Conservation (phyloP, 1,140 invertebrate genomes). For the Mactra quadrangularis region DNA sequence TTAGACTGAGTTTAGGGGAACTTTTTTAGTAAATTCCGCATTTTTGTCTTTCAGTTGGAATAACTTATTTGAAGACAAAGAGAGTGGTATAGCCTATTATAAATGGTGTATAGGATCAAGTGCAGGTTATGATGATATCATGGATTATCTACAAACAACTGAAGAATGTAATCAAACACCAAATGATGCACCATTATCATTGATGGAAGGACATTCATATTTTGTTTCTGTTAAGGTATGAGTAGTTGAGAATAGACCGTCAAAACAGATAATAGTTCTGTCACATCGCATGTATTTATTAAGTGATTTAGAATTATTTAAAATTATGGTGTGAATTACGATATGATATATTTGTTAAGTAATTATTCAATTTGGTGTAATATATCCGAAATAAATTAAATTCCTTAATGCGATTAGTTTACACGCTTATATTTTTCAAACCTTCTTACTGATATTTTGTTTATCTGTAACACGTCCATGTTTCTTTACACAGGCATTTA, state of each 20-base stretch:
- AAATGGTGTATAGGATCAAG: conserved; percentile 65
- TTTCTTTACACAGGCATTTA: conserved; percentile 6
- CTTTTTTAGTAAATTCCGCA: background rate
- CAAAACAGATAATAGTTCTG: too few relatives aligned
- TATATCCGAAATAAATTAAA: background rate
- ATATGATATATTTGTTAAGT: too few relatives aligned
- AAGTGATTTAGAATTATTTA: too few relatives aligned
- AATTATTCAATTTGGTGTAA: background rate
- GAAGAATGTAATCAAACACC: conserved; percentile 49
- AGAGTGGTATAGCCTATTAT: conserved; percentile 64
- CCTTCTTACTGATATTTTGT: background rate
- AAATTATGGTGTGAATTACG: too few relatives aligned
- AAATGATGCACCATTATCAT: background rate
- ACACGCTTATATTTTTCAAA: too few relatives aligned
- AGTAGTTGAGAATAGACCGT: too few relatives aligned
- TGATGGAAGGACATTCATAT: conserved; percentile 66
- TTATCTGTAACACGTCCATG: background rate
- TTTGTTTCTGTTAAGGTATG: conserved; percentile 68
- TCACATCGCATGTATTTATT: too few relatives aligned
- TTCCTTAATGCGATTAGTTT: too few relatives aligned
- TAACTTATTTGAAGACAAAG: conserved; percentile 62
- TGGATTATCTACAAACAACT: conserved; percentile 15
- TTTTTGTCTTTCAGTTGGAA: conserved; percentile 65
- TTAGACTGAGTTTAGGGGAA: too few relatives aligned
- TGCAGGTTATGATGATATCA: conserved; percentile 66